Conservation (phyloP, 2,888 invertebrate genomes). For the Melanotus villosus region DNA sequence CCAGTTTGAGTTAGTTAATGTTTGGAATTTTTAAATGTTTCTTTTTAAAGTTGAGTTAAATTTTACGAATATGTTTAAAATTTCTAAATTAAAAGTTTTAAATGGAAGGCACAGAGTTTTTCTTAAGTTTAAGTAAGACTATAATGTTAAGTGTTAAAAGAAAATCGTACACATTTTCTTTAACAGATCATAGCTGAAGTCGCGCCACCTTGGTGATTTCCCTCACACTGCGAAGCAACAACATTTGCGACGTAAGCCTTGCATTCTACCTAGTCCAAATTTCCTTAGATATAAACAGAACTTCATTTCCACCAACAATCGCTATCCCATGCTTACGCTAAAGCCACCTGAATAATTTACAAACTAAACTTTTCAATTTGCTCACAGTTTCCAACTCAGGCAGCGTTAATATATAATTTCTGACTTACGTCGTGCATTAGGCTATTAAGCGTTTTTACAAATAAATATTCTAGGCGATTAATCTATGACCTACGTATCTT, state of each 20-base stretch:
- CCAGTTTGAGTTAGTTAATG: too few species aligned
- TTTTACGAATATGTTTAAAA: too few species aligned
- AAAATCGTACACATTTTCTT: background rate
- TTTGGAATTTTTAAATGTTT: too few species aligned
- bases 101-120: slow-evolving; percentile 16
- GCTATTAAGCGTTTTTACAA: slow-evolving; percentile 18
- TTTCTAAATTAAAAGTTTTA: background rate
- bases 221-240: slow-evolving; percentile 36
- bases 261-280: background rate
- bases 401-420: too few species aligned
- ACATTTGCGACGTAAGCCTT: slow-evolving; percentile 33
- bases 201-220: slow-evolving; percentile 25
- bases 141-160: background rate
- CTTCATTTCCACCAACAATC: too few species aligned
- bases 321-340: too few species aligned
- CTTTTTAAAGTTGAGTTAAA: too few species aligned
- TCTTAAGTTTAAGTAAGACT: background rate
- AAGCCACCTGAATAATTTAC: too few species aligned
- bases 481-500: slow-evolving; percentile 38
- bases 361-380: too few species aligned
- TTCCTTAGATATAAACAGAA: background rate
- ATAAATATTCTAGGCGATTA: slow-evolving; percentile 1
- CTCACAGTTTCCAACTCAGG: too few species aligned
- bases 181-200: slow-evolving; percentile 25
- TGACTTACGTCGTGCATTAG: slow-evolving; percentile 21